Base-by-base conservation (phyloP, 1,140 invertebrate species). In the Stratiolaelaps scimitus region DNA sequence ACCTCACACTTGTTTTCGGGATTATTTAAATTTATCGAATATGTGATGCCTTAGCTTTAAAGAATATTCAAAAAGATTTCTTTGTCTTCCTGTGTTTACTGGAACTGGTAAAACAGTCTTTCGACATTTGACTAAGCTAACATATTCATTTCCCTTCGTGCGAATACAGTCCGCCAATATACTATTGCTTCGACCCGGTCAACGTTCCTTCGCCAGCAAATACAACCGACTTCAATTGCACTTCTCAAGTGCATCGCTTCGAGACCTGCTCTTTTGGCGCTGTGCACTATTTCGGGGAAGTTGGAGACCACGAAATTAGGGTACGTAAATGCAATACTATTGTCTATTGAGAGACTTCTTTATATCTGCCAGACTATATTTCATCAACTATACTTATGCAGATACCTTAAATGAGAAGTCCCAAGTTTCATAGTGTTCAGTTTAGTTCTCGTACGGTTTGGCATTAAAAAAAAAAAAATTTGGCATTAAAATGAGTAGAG, bases 271-370 rank as follows among this genome's bases (percentile, higher is more conserved):
- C 4, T 6, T 40, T 40, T 10, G 34, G 34, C 34, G 34, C 34
- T 40, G 34, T 34, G 15, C 53, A 60, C 10, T 60, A 60, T 26
- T 60, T 60, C 10, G 53, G 23, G 1, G 4, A 34, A 26, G 53
- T 60, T 23, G 53, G 53, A 60, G 53, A 60, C 53, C 53, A 60
- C 53, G 53, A 60, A 26, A 15, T 60, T 10, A 60, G 26, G 53
- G 53, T 60, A 60, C 15, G 53, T 34, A 15, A 1, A 60, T 48
- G 0, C 19, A 15, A 48, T 0, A 0, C 5, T 40, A 10, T 10
- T 40, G 34, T 40, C 34, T 40, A 40, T 40, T 40, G 10, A 40
- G 34, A 40, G 10, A 10, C 4, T 4, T 40, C 10, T 40, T 40
- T 10, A 40, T 6, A 40, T 6, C 34, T 40, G 34, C 34, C 5